Base-by-base conservation (phyloP, 2,888 invertebrate species). In the Melikaiella ostensackeni region DNA sequence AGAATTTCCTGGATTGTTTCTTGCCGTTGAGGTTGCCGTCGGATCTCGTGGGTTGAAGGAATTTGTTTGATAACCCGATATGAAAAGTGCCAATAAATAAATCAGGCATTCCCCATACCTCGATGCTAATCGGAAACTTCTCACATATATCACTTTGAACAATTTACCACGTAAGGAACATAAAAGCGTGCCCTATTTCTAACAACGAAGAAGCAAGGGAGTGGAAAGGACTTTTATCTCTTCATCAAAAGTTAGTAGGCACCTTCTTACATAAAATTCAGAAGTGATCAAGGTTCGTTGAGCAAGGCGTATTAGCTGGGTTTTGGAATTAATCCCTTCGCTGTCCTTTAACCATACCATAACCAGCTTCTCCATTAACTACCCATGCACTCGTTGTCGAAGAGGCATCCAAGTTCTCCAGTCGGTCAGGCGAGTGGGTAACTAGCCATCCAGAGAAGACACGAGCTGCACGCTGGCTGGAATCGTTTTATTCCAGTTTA, bases 401-500 rank as follows among this genome's bases (percentile, higher is more conserved):
- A 75, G 77, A 73, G 57, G 46, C 66, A 78, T 73, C 21, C 38
- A 63, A 38, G 24, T 55, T 7, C 74, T 27, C 27, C 61, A 70
- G 75, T 73, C 73, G 63, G 74, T 73, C 59, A 33, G 62, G 73
- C 75, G 79, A 83, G 79, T 77, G 77, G 81, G 77, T 80, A 81
- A 83, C 82, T 79, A 80, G 81, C 75, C 75, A 81, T 78, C 75
- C 80, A 77, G 78, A 83, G 80, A 75, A 78, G 80, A 83, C 81
- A 74, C 77, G 77, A 80, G 81, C 16, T 59, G 24, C 82, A 79
- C 76, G 77, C 81, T 79, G 76, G 74, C 84, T 81, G 85, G 86
- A 83, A 88, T 88, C 89, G 88, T 89, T 88, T 88, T 87, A 89
- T 89, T 87, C 88, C 88, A 87, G 86, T 89, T 89, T 86, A 86